Evolutionary conservation across 1,140 invertebrate genomes (phyloP), one percentile per base, ranked within the genome.

Genomic region (Heliconius hewitsoni): DNA sequence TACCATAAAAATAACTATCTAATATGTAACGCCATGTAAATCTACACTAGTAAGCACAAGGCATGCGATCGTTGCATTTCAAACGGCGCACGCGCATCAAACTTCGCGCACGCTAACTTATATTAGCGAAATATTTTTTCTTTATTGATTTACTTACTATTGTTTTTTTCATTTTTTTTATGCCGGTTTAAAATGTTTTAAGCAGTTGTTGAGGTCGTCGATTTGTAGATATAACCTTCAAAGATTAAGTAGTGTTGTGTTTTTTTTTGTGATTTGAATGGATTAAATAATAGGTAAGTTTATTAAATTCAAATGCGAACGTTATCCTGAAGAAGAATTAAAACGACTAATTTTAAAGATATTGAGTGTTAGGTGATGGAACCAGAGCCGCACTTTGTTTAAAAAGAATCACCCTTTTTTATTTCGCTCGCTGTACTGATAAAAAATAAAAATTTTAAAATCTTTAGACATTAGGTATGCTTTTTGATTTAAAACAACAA

Each of bases 81-180:
- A 93, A 85, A 91, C 86, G 86, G 79, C 73, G 81, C 74, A 84
- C 74, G 88, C 86, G 85, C 85, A 86, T 82, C 85, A 77, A 66
- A 80, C 72, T 83, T 84, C 73, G 82, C 86, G 86, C 90, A 91
- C 89, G 90, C 87, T 85, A 83, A 80, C 81, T 37, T 85, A 82
- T 82, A 55, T 52, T 55, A 60, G 77, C 73, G 74, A 74, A 73
- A 71, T 70, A 42, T 46, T 50, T 77, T 71, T 72, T 77, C 30
- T 71, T 42, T 13, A 52, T 72, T 71, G 23, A 19, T 27, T 71
- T 46, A 77, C 75, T 81, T 81, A 80, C 77, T 6, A 34, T 34
- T 34, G 18, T 1, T 18, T 76, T 55, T 52, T 66, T 27, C 13
- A 34, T 34, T 34, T 34, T 34, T 37, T 39, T 18, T 46, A 8